Base-by-base conservation (phyloP, 2,888 invertebrate species). In the Drosophila cracens region DNA sequence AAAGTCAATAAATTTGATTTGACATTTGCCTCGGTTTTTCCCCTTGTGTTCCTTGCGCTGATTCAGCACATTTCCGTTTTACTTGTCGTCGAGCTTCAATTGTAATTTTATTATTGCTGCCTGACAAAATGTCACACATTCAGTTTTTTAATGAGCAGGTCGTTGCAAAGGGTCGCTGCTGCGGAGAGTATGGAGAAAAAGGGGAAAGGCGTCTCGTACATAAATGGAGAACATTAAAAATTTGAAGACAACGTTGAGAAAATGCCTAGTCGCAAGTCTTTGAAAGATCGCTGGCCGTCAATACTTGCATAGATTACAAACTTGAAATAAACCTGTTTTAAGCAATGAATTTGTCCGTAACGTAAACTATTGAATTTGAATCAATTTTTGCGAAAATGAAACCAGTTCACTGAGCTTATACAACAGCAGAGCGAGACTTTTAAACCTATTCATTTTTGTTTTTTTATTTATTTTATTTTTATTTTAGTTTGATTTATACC, bases 1-100 rank as follows among this genome's bases (percentile, higher is more conserved):
- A 81, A 85, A 89, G 86, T 87, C 87, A 89, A 87, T 87, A 87
- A 89, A 87, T 87, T 87, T 87, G 88, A 87, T 90, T 82, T 89
- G 90, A 89, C 87, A 87, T 81, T 82, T 77, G 71, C 76, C 72
- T 61, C 53, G 59, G 25, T 27, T 29, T 31, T 52, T 29, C 53
- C 29, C 11, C 63, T 64, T 72, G 16, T 46, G 2, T 25, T 85
- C 38, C 66, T 79, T 72, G 52, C 69, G 84, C 85, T 89, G 87
- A 85, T 66, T 89, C 73, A 69, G 89, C 85, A 83, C 73, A 79
- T 87, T 89, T 81, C 52, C 76, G 79, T 63, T 77, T 78, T 70
- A 67, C 72, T 74, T 75, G 82, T 67, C 74, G 76, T 71, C 72
- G 65, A 57, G 73, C 73, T 75, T 64, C 79, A 72, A 83, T 81